A percentile compares a stretch with the other conserved stretches of the same genome.
phyloP scores from a whole-genome alignment of 2,888 invertebrate genomes.

The Ecliptopera silaceata region DNA sequence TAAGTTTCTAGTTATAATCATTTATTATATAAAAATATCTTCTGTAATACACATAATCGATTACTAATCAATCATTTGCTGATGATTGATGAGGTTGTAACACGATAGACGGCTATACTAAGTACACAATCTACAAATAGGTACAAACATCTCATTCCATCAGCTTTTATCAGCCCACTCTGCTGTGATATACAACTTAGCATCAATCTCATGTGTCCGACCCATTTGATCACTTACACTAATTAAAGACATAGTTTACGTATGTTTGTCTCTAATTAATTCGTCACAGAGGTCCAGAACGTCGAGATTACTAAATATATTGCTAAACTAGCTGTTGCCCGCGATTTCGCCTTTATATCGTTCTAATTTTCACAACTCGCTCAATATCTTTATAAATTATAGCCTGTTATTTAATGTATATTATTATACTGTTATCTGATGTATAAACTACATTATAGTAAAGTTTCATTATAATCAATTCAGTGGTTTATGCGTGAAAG shows the following conservation, averaged over 20 bases:
- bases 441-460: no score
- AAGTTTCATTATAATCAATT: no score
- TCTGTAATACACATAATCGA: no score
- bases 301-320: neutral
- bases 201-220: slow-evolving; percentile 1
- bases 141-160: neutral
- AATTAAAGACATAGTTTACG: neutral
- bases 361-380: no score
- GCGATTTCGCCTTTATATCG: no score
- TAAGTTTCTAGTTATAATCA: no score
- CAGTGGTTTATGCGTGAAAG: no score
- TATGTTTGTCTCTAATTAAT: neutral
- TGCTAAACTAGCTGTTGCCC: no score
- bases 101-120: neutral
- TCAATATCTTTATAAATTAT: no score
- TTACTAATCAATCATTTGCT: neutral
- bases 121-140: neutral
- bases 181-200: neutral
- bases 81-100: neutral
- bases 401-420: no score
- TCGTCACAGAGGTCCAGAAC: neutral
- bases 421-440: no score
- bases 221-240: slow-evolving; percentile 1
- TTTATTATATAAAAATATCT: no score
- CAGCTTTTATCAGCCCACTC: neutral